Base-by-base conservation (phyloP, 1,140 invertebrate species). In the Pantala flavescens region DNA sequence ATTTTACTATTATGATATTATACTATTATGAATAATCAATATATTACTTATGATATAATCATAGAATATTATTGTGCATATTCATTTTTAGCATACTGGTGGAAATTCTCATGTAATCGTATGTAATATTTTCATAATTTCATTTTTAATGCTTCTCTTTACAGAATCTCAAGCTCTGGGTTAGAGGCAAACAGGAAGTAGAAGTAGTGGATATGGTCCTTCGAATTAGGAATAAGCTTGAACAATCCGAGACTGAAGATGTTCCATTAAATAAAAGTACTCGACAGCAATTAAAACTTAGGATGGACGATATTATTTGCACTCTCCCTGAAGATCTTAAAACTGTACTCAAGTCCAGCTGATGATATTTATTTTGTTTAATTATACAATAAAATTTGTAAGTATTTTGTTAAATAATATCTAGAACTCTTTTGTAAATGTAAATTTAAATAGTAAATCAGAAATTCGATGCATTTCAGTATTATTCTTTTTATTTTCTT, bases 131-230 rank as follows among this genome's bases (percentile, higher is more conserved):
- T 36, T 36, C 28, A 36, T 36, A 36, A 36, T 36, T 36, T 36
- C 28, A 5, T 36, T 2, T 9, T 36, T 2, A 36, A 9, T 36
- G 28, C 28, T 9, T 36, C 28, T 36, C 74, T 74, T 82, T 83
- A 72, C 82, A 95, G 91, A 93, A 98, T 83, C 85, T 98, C 77
- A 89, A 90, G 78, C 87, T 89, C 70, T 98, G 96, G 96, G 92
- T 96, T 0, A 84, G 89, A 79, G 94, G 91, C 74, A 95, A 96
- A 80, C 90, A 95, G 78, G 97, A 99, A 86, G 96, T 99, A 10
- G 95, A 98, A 87, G 89, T 97, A 74, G 94, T 99, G 16, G 97
- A 99, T 82, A 93, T 98, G 89, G 91, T 98, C 77, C 82, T 99
- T 71, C 90, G 91, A 81, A 87, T 97, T 72, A 87, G 91, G 75